phyloP scores from a whole-genome alignment of 1,140 invertebrate species.

The Yoshiicerus persimilis region DNA sequence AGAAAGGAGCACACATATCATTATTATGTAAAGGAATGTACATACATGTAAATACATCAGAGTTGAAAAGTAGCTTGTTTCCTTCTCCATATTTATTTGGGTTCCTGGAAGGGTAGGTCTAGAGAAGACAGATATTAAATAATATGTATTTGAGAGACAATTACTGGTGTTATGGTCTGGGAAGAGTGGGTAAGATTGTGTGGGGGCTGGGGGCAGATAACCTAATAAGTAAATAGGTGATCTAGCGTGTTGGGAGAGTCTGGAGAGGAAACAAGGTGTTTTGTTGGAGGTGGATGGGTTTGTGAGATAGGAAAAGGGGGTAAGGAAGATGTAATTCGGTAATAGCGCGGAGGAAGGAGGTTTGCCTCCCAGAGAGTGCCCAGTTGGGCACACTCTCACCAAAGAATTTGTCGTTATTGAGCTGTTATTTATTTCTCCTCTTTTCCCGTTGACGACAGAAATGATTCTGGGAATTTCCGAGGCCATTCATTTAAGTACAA shows the following conservation, averaged over 20 bases:
- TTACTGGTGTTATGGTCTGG: background rate
- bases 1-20: background rate
- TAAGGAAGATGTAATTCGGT: background rate
- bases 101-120: background rate
- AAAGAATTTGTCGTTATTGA: slow-evolving; percentile 42
- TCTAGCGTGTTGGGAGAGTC: background rate
- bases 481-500: slow-evolving; percentile 35
- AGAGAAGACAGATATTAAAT: background rate
- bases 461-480: slow-evolving; percentile 46
- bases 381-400: slow-evolving; percentile 28
- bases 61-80: background rate
- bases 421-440: slow-evolving; percentile 49
- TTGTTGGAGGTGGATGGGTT: slow-evolving; percentile 3
- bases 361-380: slow-evolving; percentile 19
- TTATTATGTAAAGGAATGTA: background rate
- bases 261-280: background rate
- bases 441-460: slow-evolving; percentile 45
- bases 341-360: background rate
- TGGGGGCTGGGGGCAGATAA: background rate
- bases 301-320: background rate
- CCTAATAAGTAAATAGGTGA: background rate
- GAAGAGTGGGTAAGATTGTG: too few relatives aligned
- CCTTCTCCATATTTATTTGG: background rate
- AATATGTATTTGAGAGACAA: background rate
- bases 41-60: background rate